Evolutionary conservation across 2,888 invertebrate genomes (phyloP), one percentile per base, ranked within the genome.

Genomic region (Aspidiotus destructor): DNA sequence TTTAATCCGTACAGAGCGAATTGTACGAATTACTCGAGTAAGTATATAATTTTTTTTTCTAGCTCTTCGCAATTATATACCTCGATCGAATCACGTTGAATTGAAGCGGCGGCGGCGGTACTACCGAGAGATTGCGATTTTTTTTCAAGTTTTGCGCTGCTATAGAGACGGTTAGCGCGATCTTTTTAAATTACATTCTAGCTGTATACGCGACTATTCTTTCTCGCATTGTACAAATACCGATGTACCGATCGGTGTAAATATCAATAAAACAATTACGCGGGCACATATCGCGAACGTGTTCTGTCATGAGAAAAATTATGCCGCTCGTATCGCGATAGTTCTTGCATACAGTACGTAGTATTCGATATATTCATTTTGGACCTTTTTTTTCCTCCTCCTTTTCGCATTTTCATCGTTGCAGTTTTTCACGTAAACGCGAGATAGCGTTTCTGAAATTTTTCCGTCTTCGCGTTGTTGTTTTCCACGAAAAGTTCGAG

Each of bases 211-310:
- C 28, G 28, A 28, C 28, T 28, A 28, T 28, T 28, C 28, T 28
- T n/a, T 48, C 11, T 48, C 48, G 48, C 48, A 48, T 48, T 48
- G 48, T n/a, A 48, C 48, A n/a, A 48, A 48, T 48, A n/a, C 48
- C 48, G 48, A n/a, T n/a, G n/a, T 48, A n/a, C 48, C 48, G 48
- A 48, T 48, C 48, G 48, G 48, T 48, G 48, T 48, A 48, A 48
- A 48, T 48, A 48, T 48, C 48, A 48, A 48, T 48, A 48, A 48
- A 48, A 48, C 48, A 48, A 48, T 48, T 48, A 48, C 48, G 48
- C 11, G n/a, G 28, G 28, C 28, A 28, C 28, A 28, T 28, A 28
- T 28, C 28, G 28, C 28, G 11, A n/a, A 48, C 48, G 48, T 48
- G 48, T 48, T 48, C 48, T 28, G 28, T 28, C 48, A 48, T 48